phyloP scores from a whole-genome alignment of 2,888 invertebrate genomes.

The Acleris literana region DNA sequence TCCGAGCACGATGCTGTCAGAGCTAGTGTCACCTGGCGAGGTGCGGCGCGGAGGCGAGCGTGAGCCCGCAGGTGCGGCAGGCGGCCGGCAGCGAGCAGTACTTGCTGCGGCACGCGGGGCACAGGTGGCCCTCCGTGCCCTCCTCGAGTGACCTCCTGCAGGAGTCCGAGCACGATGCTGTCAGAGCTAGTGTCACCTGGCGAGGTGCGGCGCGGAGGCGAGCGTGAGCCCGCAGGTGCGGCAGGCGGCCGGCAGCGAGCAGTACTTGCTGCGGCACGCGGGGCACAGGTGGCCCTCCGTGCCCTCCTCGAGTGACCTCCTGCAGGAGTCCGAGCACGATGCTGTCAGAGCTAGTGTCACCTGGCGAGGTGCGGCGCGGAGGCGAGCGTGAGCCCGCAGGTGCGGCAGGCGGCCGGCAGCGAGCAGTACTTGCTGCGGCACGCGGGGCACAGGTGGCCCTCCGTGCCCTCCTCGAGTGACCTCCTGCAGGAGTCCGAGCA shows the following conservation, averaged over 20 bases:
- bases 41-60: constrained; percentile 98
- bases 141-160: no score
- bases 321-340: no score
- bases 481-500: no score
- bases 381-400: constrained; percentile 97
- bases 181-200: constrained; percentile 71
- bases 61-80: constrained; percentile 97
- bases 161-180: no score
- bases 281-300: constrained; percentile 94
- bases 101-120: constrained; percentile 98
- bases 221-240: constrained; percentile 97
- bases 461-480: no score
- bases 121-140: constrained; percentile 91
- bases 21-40: constrained; percentile 85
- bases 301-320: no score
- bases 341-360: constrained; percentile 44
- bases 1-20: no score
- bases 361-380: constrained; percentile 98
- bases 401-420: constrained; percentile 97
- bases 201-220: constrained; percentile 98
- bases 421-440: constrained; percentile 99
- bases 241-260: constrained; percentile 98
- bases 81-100: constrained; percentile 99
- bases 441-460: constrained; percentile 96
- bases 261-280: constrained; percentile 99